phyloP scores from a whole-genome alignment of 1,140 invertebrate genomes.

The Platyscapa corneri region DNA sequence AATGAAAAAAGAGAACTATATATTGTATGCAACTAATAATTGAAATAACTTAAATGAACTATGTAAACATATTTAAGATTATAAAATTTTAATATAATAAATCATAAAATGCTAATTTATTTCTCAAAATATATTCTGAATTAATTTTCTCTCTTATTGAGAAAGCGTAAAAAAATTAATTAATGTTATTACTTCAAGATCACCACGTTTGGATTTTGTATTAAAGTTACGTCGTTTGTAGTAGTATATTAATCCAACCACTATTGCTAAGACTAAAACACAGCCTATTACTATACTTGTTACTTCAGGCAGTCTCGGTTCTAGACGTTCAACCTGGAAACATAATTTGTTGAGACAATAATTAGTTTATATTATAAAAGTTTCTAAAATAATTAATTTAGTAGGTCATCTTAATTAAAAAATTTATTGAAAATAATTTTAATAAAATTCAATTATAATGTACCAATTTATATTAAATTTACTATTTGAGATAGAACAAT shows the following conservation, averaged over 20 bases:
- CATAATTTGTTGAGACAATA: not conserved
- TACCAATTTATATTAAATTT: too few relatives aligned
- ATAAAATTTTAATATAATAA: conserved; percentile 5
- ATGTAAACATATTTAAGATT: not conserved
- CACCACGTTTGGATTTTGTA: conserved; percentile 59
- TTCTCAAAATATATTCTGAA: not conserved
- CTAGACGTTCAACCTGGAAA: conserved; percentile 62
- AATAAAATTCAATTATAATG: too few relatives aligned
- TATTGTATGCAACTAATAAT: not conserved
- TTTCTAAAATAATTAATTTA: too few relatives aligned
- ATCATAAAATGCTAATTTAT: not conserved
- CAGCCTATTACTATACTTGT: conserved; percentile 65
- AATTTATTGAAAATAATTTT: too few relatives aligned
- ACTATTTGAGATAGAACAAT: too few relatives aligned
- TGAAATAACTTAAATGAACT: not conserved
- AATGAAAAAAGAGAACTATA: not conserved
- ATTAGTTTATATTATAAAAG: not conserved
- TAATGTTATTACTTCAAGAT: conserved; percentile 39
- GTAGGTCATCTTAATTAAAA: too few relatives aligned
- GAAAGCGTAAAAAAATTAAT: conserved; percentile 6
- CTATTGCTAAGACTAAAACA: conserved; percentile 60
- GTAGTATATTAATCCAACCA: conserved; percentile 62
- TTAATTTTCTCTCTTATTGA: conserved; percentile 4
- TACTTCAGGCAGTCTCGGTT: conserved; percentile 67
- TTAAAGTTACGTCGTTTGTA: conserved; percentile 62